phyloP scores from a whole-genome alignment of 1,140 invertebrate species.

The Amphibalanus amphitrite region DNA sequence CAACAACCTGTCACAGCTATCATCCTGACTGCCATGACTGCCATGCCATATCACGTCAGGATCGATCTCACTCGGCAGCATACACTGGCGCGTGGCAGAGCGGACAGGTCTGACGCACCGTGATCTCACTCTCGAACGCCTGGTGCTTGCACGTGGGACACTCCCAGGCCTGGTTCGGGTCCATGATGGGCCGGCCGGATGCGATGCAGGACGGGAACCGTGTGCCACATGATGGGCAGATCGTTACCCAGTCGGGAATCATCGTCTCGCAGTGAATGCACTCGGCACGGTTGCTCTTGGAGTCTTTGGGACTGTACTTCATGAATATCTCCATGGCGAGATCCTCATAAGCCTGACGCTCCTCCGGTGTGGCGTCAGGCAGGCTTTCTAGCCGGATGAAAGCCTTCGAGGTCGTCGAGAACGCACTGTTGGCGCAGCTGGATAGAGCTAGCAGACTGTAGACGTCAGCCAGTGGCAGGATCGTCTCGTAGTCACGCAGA shows the following conservation, averaged over 20 bases:
- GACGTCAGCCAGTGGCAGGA: conserved; percentile 52
- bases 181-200: conserved; percentile 60
- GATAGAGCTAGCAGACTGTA: conserved; percentile 55
- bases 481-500: conserved; percentile 63
- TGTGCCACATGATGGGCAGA: conserved; percentile 60
- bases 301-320: conserved; percentile 57
- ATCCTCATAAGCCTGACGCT: conserved; percentile 48
- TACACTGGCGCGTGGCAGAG: conserved; percentile 42
- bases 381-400: conserved; percentile 83
- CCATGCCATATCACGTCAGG: too few species aligned
- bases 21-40: too few species aligned
- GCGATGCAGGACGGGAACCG: conserved; percentile 69
- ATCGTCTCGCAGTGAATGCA: conserved; percentile 54
- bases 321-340: conserved; percentile 71
- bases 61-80: too few species aligned
- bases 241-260: conserved; percentile 57
- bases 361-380: conserved; percentile 30
- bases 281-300: conserved; percentile 36
- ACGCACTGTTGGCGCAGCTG: conserved; percentile 51
- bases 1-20: too few species aligned
- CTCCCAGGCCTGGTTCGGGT: conserved; percentile 53
- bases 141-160: conserved; percentile 63
- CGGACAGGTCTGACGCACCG: conserved; percentile 51
- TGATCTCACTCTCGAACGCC: conserved; percentile 54
- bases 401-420: conserved; percentile 77